Evolutionary conservation across 2,888 invertebrate species (phyloP), one percentile per base, ranked within the genome.

Genomic region (Germaria angustata): DNA sequence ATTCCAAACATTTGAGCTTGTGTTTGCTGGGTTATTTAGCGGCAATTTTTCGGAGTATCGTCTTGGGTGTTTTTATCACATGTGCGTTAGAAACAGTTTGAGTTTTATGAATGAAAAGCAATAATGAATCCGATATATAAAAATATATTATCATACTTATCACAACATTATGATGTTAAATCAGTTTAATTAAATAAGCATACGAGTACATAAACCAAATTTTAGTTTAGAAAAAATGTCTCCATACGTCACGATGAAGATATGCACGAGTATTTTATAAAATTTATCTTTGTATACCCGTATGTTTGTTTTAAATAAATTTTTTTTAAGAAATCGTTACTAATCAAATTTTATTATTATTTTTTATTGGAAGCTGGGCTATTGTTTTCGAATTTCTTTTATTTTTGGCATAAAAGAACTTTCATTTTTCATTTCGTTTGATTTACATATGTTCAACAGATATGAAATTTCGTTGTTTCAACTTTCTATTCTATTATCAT

Each of bases 321-420:
- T n/a, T n/a, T n/a, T n/a, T n/a, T n/a, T n/a, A n/a, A n/a, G n/a
- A n/a, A n/a, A n/a, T n/a, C n/a, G n/a, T n/a, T n/a, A n/a, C n/a
- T n/a, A n/a, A n/a, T n/a, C n/a, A n/a, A n/a, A n/a, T n/a, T n/a
- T n/a, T n/a, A n/a, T n/a, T n/a, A n/a, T n/a, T n/a, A 0, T 46
- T 17, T 44, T 28, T 20, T 57, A 22, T 65, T 55, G 65, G 44
- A 55, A 53, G 69, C 44, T 36, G 44, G 57, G 15, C 51, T 39
- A 71, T 76, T 59, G 32, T 28, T 69, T 73, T 17, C n/a, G 9
- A 44, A 39, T 59, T 61, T 57, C 17, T 51, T 41, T 72, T 28
- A 20, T 34, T 49, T 68, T 82, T 69, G 59, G 36, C 61, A 77
- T 46, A 51, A 53, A 57, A 82, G 57, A 73, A 82, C 81, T 82